These are phyloP conservation scores for Megamerina dolium DNA, from an alignment of 2,888 invertebrate genomes.

Conservation along the genomic window DNA sequence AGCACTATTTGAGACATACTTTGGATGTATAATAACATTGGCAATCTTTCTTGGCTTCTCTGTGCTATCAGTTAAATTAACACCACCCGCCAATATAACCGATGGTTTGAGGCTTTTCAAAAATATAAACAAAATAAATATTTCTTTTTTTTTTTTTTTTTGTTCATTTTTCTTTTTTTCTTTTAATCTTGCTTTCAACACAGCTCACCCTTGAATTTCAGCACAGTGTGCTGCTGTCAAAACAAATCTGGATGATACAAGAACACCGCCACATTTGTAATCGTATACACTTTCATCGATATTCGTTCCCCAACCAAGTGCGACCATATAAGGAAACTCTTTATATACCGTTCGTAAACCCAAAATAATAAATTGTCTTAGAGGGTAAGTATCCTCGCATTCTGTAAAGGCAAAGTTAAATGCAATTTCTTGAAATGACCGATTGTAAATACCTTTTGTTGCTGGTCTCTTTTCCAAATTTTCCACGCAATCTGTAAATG, in stretches of 20 bases:
- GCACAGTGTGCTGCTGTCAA: slow-evolving; percentile 22
- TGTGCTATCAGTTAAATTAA: slow-evolving; percentile 10
- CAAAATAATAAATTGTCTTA: neutral
- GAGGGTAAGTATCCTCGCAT: slow-evolving; percentile 1
- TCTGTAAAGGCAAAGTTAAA: too few relatives aligned
- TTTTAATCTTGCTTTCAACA: neutral
- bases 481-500: too few relatives aligned
- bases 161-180: neutral
- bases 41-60: slow-evolving; percentile 8
- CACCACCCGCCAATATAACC: slow-evolving; percentile 19
- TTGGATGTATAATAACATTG: slow-evolving; percentile 15
- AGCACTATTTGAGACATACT: slow-evolving; percentile 10
- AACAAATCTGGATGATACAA: slow-evolving; percentile 13
- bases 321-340: slow-evolving; percentile 25
- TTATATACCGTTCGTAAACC: slow-evolving; percentile 15
- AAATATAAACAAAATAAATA: neutral
- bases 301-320: slow-evolving; percentile 17
- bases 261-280: slow-evolving; percentile 20
- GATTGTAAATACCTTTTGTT: too few relatives aligned
- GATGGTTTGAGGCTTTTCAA: slow-evolving; percentile 11
- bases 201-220: slow-evolving; percentile 13
- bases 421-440: too few relatives aligned
- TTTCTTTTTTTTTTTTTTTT: neutral
- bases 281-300: slow-evolving; percentile 6
- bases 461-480: too few relatives aligned